Evolutionary conservation across 2,888 invertebrate genomes (phyloP), one percentile per base, ranked within the genome.

Genomic region (Liopterus haemorrhoidalis): DNA sequence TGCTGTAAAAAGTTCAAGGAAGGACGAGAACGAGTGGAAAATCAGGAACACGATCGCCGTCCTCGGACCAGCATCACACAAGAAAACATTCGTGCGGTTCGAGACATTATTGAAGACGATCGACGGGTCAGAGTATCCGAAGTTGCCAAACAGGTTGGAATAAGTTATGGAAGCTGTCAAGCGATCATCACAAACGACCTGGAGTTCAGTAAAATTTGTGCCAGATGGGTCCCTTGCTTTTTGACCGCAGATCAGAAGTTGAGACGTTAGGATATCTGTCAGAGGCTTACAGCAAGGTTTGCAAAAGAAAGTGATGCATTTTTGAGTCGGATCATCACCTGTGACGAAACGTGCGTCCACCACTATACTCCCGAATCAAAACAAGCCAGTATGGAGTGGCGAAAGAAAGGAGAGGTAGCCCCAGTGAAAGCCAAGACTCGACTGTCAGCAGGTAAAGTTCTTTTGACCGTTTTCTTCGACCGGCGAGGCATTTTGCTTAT

Each of bases 341-440:
- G 8, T 5, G 35, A 18, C 18, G 35, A 15, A 18, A 35, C 18
- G 6, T 35, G 35, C 16, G 41, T 48, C 48, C 43, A 48, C 43
- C 15, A 31, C 14, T 35, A 16, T 12, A 30, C 31, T 12, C 5
- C 31, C 5, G 31, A 30, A 30, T 30, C 31, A n/a, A 30, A 30
- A 30, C 31, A 30, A 30, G 31, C 31, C 9, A 30, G 31, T 12
- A 30, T 30, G 31, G 31, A 30, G 31, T 37, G 38, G 38, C 8
- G 25, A 25, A 6, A 37, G 8, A 11, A 6, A 28, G 25, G n/a
- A 5, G 21, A 9, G n/a, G n/a, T n/a, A n/a, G n/a, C n/a, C n/a
- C n/a, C n/a, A n/a, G n/a, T n/a, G n/a, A n/a, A n/a, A n/a, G n/a
- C n/a, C n/a, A n/a, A n/a, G n/a, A n/a, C n/a, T n/a, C n/a, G n/a